phyloP scores from a whole-genome alignment of 2,888 invertebrate species.

The Clivina fossor region DNA sequence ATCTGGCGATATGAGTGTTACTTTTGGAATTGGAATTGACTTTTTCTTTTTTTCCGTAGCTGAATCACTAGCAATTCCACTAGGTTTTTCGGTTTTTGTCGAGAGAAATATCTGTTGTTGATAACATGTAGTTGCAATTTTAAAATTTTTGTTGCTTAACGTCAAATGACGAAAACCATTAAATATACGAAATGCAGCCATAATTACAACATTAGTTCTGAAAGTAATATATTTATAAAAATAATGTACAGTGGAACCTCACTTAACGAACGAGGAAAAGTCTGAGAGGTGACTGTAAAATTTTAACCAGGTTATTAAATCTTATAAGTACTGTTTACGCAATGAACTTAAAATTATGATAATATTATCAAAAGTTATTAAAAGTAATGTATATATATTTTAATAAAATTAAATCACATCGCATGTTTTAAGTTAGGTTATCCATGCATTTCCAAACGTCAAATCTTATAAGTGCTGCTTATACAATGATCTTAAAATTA shows the following conservation, averaged over 20 bases:
- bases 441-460: too few species aligned
- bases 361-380: background rate
- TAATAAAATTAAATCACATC: constrained; percentile 44
- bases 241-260: too few species aligned
- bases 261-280: too few species aligned
- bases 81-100: constrained; percentile 30
- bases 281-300: too few species aligned
- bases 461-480: too few species aligned
- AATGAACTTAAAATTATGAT: constrained; percentile 7
- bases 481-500: too few species aligned
- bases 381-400: too few species aligned
- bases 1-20: constrained; percentile 63
- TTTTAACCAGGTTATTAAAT: too few species aligned
- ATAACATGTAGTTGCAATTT: constrained; percentile 22
- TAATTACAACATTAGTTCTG: constrained; percentile 10
- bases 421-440: constrained; percentile 39
- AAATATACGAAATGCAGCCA: constrained; percentile 31
- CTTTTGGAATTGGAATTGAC: constrained; percentile 56
- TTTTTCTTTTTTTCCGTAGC: constrained; percentile 45
- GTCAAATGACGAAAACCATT: constrained; percentile 25
- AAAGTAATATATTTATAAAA: too few species aligned
- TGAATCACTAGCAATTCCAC: constrained; percentile 17
- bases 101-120: constrained; percentile 32
- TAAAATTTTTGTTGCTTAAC: constrained; percentile 19
- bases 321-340: too few species aligned